Evolutionary conservation across 1,140 invertebrate genomes (phyloP).

Genomic region (Drosophila guanche): DNA sequence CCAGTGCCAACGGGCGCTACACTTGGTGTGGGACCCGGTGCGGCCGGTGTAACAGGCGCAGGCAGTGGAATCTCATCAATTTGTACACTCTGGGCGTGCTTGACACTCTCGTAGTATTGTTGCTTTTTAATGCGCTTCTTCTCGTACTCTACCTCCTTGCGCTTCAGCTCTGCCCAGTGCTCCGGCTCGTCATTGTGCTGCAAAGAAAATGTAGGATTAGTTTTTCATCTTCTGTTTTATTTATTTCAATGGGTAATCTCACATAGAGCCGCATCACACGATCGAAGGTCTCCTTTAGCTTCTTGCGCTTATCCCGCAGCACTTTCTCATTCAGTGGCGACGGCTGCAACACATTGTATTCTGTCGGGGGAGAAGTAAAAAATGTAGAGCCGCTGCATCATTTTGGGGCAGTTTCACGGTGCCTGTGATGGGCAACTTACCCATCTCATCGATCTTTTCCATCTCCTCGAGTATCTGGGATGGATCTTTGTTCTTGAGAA

Average conservation of each 20-base stretch:
- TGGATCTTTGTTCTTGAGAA: constrained; percentile 99
- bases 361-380: constrained; percentile 84
- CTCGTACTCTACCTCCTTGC: constrained; percentile 96
- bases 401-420: not conserved
- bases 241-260: constrained; percentile 85
- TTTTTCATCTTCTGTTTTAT: constrained; percentile 30
- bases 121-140: constrained; percentile 93
- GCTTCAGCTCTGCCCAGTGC: constrained; percentile 95
- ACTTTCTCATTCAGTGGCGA: constrained; percentile 98
- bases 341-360: constrained; percentile 97
- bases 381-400: constrained; percentile 18
- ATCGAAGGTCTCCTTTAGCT: constrained; percentile 97
- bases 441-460: constrained; percentile 99
- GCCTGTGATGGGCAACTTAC: constrained; percentile 84
- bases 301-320: constrained; percentile 97
- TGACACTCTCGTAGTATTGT: constrained; percentile 97
- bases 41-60: constrained; percentile 84
- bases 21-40: not conserved
- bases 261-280: constrained; percentile 97
- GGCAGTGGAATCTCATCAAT: constrained; percentile 99
- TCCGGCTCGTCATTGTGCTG: constrained; percentile 98
- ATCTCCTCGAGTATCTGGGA: constrained; percentile 96
- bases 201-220: not conserved
- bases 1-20: not conserved
- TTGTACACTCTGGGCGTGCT: constrained; percentile 96